phyloP scores from a whole-genome alignment of 2,888 invertebrate species.

The Ferdinandea cuprea region DNA sequence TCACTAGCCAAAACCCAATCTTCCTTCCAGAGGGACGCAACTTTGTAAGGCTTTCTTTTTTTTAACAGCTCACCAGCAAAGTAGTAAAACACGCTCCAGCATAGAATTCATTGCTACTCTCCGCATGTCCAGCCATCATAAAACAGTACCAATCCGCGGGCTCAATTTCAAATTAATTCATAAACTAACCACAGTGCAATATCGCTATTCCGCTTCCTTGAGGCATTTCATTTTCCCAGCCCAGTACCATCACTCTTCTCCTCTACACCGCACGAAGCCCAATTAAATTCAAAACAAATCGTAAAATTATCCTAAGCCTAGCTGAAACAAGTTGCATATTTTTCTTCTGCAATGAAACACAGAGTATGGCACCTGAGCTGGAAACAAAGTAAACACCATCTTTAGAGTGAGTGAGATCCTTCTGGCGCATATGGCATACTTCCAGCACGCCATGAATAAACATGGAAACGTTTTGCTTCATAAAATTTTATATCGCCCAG shows the following conservation, averaged over 20 bases:
- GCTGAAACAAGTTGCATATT: conserved; percentile 20
- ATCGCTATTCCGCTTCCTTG: conserved; percentile 6
- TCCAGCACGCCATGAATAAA: conserved; percentile 69
- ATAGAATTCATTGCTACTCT: not conserved
- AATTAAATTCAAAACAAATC: conserved; percentile 66
- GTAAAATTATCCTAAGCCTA: conserved; percentile 53
- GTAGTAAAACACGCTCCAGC: not conserved
- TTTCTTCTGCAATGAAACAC: conserved; percentile 9
- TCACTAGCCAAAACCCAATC: not conserved
- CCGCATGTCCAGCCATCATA: not conserved
- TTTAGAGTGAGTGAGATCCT: conserved; percentile 31
- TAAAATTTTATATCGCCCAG: conserved; percentile 70
- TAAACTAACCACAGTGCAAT: conserved; percentile 43
- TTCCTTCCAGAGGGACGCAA: not conserved
- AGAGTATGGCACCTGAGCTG: conserved; percentile 60
- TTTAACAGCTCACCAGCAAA: not conserved
- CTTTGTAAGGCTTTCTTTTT: not conserved
- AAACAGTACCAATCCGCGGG: conserved; percentile 11
- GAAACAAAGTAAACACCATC: conserved; percentile 54
- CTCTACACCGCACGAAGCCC: conserved; percentile 38
- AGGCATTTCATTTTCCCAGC: conserved; percentile 10
- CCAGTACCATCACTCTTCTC: not conserved
- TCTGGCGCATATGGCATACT: conserved; percentile 41
- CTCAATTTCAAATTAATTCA: conserved; percentile 59
- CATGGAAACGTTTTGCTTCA: conserved; percentile 66